Evolutionary conservation across 2,113 vertebrate species (phyloP), one percentile per base, ranked within the genome.

Genomic region (Pao palembangensis): DNA sequence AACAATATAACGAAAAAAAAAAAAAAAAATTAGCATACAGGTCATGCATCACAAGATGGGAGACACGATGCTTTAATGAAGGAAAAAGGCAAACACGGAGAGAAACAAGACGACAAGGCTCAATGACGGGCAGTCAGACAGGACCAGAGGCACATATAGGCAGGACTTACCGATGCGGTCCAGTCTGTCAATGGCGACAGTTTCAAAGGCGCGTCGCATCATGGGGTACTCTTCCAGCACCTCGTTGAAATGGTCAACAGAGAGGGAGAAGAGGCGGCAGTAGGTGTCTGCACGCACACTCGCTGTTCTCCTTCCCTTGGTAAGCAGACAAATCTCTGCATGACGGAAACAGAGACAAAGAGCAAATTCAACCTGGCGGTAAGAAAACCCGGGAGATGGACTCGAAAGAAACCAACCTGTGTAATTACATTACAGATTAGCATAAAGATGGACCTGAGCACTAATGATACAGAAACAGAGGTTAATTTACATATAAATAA

Each of bases 151-250:
- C 10, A 60, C 8, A 23, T 28, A 28, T 38, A 17, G 43, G 21
- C 18, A 10, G 58, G 51, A 61, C 91, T 92, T 94, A 97, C 95
- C 95, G 61, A 97, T 99, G 75, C 96, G 94, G 87, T 99, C 96
- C 65, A 98, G 86, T 53, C 97, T 93, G 80, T 99, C 97, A 49
- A 99, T 99, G 79, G 97, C 97, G n/a, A 98, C 97, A 0, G 95
- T 99, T 87, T 99, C 97, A 17, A 99, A 99, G 64, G 97, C 97
- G 20, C 97, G 91, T 48, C 97, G 93, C 97, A 99, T 99, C 96
- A 98, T 99, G 14, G 97, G 97, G 67, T 99, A 98, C 76, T 98
- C 96, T 63, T 99, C 97, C 62, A 99, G 86, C 55, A 99, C 97
- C 86, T 98, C 96, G 0, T 99, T 98, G 88, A 99, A 99, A 81